These are phyloP conservation scores for Phyllotis vaccarum DNA, from an alignment of 2,797 vertebrate species.

Conservation along the genomic window DNA sequence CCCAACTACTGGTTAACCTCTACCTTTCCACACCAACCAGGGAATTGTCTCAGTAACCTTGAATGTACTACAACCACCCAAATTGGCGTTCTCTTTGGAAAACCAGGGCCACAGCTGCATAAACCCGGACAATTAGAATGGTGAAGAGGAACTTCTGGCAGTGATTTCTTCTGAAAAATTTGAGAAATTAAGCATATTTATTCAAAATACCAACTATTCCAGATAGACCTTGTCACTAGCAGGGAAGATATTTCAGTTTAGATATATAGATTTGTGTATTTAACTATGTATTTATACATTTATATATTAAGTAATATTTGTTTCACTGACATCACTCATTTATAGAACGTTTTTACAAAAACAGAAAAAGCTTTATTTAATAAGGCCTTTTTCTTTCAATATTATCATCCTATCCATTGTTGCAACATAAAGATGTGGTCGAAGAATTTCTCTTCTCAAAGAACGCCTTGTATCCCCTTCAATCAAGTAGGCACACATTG, in stretches of 20 bases:
- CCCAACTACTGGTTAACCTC: slow-evolving; percentile 34
- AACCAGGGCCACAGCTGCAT: background rate
- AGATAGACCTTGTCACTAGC: slow-evolving; percentile 13
- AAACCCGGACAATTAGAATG: background rate
- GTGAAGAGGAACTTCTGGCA: background rate
- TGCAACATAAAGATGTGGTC: slow-evolving; percentile 73
- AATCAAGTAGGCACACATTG: slow-evolving; percentile 75
- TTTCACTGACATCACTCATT: slow-evolving; percentile 45
- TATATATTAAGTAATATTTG: background rate
- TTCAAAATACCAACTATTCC: slow-evolving; percentile 30
- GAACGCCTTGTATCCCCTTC: slow-evolving; percentile 74
- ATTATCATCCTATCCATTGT: slow-evolving; percentile 54
- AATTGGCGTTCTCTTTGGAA: slow-evolving; percentile 20
- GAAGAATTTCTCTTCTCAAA: slow-evolving; percentile 79
- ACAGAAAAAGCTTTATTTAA: slow-evolving; percentile 18
- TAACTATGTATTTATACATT: background rate
- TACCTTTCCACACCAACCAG: slow-evolving; percentile 21
- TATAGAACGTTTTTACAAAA: slow-evolving; percentile 18
- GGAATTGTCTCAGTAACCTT: background rate
- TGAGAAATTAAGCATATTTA: slow-evolving; percentile 12
- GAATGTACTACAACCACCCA: background rate
- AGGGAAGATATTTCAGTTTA: slow-evolving; percentile 16
- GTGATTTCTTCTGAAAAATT: slow-evolving; percentile 37
- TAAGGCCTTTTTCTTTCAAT: slow-evolving; percentile 60
- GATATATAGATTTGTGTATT: background rate